Base-by-base conservation (phyloP, 1,140 invertebrate species). In the Drosophila oshimai region DNA sequence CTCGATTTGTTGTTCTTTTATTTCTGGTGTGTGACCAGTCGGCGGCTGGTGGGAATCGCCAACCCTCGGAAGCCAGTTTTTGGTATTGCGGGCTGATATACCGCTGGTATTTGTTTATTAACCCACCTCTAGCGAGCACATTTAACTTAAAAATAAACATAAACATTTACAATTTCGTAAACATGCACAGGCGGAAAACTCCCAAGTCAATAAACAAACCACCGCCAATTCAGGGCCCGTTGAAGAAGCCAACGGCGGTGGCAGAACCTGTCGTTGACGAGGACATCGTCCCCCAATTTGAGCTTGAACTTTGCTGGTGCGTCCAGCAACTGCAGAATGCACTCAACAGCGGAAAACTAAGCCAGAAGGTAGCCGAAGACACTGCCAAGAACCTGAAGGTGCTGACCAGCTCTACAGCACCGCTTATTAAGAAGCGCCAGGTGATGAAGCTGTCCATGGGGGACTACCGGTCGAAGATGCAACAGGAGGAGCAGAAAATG, bases 221-320 rank as follows among this genome's bases (percentile, higher is more conserved):
- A 7, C 64, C 67, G 0, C 87, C 80, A 26, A 86, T 89, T 33
- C 68, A 79, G 10, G 46, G 74, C 3, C 33, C 64, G 6, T 24
- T 54, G 0, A 70, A 68, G 7, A 84, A 67, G 5, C 34, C 64
- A 1, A 20, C 26, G 9, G 7, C 39, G 6, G 12, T 13, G 5
- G n/a, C 3, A 10, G 75, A 62, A 6, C 45, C 60, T 0, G 15
- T 45, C n/a, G 51, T 77, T 18, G 81, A 87, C 45, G 89, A 90
- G 31, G 93, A 94, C 88, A 91, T 92, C 1, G 93, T 94, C n/a
- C 91, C 93, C 79, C 94, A 94, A 77, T 95, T 95, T 88, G 94
- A 95, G 86, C 64, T 95, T 13, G 95, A 96, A 86, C 87, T 96
- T 13, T 95, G 93, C 77, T 96, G 95, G 95, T 96, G 95, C 74